Evolutionary conservation across 2,888 invertebrate genomes (phyloP).

Genomic region (Liopterus haemorrhoidalis): DNA sequence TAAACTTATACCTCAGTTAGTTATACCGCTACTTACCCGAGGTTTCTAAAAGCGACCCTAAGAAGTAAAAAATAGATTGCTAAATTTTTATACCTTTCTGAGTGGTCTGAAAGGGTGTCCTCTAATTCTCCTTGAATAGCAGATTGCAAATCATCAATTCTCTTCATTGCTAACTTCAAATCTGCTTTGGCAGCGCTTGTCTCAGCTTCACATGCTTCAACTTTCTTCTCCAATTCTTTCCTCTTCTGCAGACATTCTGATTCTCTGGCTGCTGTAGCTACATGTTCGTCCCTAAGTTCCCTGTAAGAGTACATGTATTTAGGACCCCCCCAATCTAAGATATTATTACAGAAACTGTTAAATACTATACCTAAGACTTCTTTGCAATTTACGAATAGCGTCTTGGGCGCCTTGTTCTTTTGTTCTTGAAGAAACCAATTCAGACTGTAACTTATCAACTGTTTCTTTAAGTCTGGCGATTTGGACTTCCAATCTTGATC

Average conservation of each 20-base stretch:
- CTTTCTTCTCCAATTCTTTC: slow-evolving; percentile 69
- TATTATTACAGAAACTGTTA: neutral
- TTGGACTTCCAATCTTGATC: slow-evolving; percentile 77
- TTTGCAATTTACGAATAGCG: slow-evolving; percentile 65
- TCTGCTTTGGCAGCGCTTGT: slow-evolving; percentile 69
- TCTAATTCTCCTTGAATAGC: slow-evolving; percentile 83
- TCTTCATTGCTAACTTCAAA: slow-evolving; percentile 77
- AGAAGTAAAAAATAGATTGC: slow-evolving; percentile 13
- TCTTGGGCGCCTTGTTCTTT: slow-evolving; percentile 76
- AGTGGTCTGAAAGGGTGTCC: slow-evolving; percentile 60
- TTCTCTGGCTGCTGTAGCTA: slow-evolving; percentile 63
- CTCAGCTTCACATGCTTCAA: slow-evolving; percentile 66
- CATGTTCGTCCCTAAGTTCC: slow-evolving; percentile 74
- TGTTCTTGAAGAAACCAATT: slow-evolving; percentile 62
- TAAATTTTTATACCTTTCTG: slow-evolving; percentile 65
- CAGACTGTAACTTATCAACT: slow-evolving; percentile 65
- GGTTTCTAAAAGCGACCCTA: neutral
- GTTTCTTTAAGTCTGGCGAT: slow-evolving; percentile 64
- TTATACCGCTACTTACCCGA: neutral
- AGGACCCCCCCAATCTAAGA: neutral
- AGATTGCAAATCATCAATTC: slow-evolving; percentile 86
- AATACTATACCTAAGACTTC: slow-evolving; percentile 52
- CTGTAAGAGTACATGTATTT: slow-evolving; percentile 42
- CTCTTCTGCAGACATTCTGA: slow-evolving; percentile 67
- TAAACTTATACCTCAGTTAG: neutral